Percentiles rank a stretch among this genome's conserved stretches.
phyloP scores from a whole-genome alignment of 2,888 invertebrate species.

The Dysmachus trigonus region DNA sequence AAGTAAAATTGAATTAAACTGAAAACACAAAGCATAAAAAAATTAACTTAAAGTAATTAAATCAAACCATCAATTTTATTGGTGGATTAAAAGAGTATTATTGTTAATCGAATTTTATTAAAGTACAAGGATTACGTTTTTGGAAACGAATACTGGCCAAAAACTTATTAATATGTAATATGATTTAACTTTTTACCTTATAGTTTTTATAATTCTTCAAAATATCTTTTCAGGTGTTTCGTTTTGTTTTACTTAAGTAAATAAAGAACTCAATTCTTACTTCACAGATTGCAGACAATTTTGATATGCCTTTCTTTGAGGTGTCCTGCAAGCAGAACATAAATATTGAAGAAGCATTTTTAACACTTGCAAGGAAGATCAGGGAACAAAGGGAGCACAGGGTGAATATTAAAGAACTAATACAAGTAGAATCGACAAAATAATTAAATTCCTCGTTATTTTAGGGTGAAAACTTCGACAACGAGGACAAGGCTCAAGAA shows the following conservation, averaged over 20 bases:
- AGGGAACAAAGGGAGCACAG: conserved; percentile 80
- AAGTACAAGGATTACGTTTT: no score
- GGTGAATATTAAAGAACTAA: conserved; percentile 64
- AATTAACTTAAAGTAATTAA: no score
- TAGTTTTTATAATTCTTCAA: neutral
- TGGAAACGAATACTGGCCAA: no score
- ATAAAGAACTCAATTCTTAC: conserved; percentile 1
- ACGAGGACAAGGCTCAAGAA: conserved; percentile 62
- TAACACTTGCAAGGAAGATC: conserved; percentile 83
- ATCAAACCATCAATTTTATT: no score
- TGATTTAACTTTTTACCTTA: neutral
- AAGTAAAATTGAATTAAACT: no score
- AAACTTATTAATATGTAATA: no score
- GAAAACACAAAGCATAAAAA: no score
- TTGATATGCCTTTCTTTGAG: conserved; percentile 88
- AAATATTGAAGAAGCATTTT: conserved; percentile 84
- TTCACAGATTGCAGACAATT: conserved; percentile 82
- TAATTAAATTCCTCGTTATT: conserved; percentile 16
- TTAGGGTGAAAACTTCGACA: conserved; percentile 65
- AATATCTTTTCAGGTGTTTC: neutral
- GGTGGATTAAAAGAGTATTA: no score
- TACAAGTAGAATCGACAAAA: neutral
- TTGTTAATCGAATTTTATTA: no score
- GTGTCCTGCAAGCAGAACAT: conserved; percentile 88
- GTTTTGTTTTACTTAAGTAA: neutral